Conservation (phyloP, 2,888 invertebrate species). For the Lymantria monacha region DNA sequence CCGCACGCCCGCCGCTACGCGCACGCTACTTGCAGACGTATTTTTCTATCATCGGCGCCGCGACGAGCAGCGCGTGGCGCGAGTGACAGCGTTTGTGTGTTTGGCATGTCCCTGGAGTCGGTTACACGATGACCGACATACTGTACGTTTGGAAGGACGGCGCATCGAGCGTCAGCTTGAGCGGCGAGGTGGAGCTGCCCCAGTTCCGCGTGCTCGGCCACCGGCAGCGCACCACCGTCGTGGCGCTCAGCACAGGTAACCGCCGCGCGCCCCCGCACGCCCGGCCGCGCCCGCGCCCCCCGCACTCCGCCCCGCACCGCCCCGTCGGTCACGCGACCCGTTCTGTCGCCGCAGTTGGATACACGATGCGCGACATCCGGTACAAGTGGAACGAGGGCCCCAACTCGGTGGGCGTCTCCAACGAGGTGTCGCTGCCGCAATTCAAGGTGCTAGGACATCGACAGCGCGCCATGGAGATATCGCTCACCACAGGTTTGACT, state of each 20-base stretch:
- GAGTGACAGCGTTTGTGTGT: conserved; percentile 65
- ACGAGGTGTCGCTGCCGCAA: conserved; percentile 96
- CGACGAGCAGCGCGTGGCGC: conserved; percentile 43
- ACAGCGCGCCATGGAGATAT: conserved; percentile 95
- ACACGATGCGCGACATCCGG: conserved; percentile 97
- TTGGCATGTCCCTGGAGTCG: conserved; percentile 86
- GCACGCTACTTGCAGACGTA: conserved; percentile 26
- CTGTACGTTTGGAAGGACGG: conserved; percentile 96
- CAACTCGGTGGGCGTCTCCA: conserved; percentile 95
- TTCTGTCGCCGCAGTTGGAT: conserved; percentile 87
- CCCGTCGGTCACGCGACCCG: conserved; percentile 41
- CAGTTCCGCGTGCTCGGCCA: conserved; percentile 97
- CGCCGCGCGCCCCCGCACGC: conserved; percentile 7
- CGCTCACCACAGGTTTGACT: conserved; percentile 92
- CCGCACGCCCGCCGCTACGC: conserved; percentile 15
- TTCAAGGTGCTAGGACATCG: conserved; percentile 97
- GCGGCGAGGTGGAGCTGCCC: conserved; percentile 94
- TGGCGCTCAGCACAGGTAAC: conserved; percentile 95
- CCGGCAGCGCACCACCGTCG: conserved; percentile 94
- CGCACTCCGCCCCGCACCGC: conserved; percentile 34
- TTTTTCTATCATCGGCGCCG: conserved; percentile 46
- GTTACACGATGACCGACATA: conserved; percentile 95
- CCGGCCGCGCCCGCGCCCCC: conserved; percentile 10
- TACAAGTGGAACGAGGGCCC: conserved; percentile 97
- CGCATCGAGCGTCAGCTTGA: conserved; percentile 93